Percentiles rank a stretch among this genome's conserved stretches.
phyloP scores from a whole-genome alignment of 2,797 vertebrate species.

The Pseudocheirus occidentalis region DNA sequence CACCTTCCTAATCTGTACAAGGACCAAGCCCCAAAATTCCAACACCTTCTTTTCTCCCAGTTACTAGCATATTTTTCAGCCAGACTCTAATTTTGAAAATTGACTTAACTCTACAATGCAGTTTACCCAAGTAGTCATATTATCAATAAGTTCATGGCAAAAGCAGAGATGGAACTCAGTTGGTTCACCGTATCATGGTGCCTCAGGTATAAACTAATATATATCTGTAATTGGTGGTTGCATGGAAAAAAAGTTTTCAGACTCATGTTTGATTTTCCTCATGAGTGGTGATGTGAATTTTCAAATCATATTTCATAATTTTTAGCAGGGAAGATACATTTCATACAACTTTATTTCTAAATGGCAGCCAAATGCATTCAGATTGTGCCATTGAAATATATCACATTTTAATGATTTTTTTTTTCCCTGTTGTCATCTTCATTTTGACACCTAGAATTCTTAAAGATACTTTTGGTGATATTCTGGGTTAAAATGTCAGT shows the following conservation, averaged over 20 bases:
- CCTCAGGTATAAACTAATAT: not conserved
- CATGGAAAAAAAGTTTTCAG: conserved; percentile 43
- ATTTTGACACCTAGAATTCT: conserved; percentile 82
- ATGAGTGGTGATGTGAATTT: conserved; percentile 63
- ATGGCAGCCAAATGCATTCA: conserved; percentile 81
- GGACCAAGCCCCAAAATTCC: not conserved
- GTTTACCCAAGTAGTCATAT: not conserved
- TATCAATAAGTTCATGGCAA: not conserved
- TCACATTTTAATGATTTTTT: conserved; percentile 79
- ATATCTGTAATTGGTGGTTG: conserved; percentile 1
- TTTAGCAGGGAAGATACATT: conserved; percentile 61
- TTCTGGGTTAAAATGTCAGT: conserved; percentile 82
- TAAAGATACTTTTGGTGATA: conserved; percentile 80
- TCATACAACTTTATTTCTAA: conserved; percentile 72
- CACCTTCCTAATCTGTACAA: not conserved
- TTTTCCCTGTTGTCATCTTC: conserved; percentile 77
- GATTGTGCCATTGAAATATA: conserved; percentile 76
- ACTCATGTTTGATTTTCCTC: conserved; percentile 57
- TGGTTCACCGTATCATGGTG: not conserved
- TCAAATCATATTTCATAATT: conserved; percentile 51
- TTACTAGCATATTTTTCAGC: not conserved
- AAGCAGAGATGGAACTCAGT: not conserved
- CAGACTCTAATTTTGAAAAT: not conserved
- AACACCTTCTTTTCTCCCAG: not conserved
- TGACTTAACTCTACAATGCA: not conserved